A percentile compares a stretch with the other conserved stretches of the same genome.
Conservation (phyloP, 23 tunicate genomes). For the Botrylloides violaceus region DNA sequence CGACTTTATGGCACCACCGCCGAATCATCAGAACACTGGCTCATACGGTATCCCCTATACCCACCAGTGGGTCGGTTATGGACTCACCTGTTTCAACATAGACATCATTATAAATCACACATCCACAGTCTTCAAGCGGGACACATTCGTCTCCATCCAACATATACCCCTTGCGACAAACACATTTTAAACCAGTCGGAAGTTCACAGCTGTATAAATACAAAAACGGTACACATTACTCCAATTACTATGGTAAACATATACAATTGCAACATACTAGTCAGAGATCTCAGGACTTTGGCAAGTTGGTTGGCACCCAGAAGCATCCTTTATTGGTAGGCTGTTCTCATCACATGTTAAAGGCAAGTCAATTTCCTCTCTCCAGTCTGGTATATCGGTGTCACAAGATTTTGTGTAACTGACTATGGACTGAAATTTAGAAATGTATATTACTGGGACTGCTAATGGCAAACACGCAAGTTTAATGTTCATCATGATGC, state of each 20-base stretch:
- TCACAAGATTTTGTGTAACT: slow-evolving; percentile 26
- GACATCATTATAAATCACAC: slow-evolving; percentile 15
- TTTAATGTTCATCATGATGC: too few species aligned
- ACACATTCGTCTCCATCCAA: slow-evolving; percentile 27
- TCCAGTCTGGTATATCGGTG: slow-evolving; percentile 21
- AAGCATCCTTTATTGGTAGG: slow-evolving; percentile 8
- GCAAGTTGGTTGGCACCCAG: slow-evolving; percentile 33
- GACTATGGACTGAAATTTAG: slow-evolving; percentile 27
- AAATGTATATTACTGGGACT: too few species aligned
- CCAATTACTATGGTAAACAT: not conserved
- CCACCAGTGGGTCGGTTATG: not conserved
- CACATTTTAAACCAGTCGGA: slow-evolving; percentile 26
- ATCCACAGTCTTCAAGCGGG: slow-evolving; percentile 22
- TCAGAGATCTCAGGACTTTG: slow-evolving; percentile 16
- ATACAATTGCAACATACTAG: slow-evolving; percentile 5
- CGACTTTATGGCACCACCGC: too few species aligned
- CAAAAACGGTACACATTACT: not conserved
- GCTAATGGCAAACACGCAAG: too few species aligned
- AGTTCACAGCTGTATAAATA: slow-evolving; percentile 33
- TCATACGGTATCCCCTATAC: too few species aligned
- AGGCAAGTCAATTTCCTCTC: slow-evolving; percentile 19
- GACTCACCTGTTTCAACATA: slow-evolving; percentile 36
- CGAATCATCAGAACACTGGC: too few species aligned
- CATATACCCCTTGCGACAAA: slow-evolving; percentile 27
- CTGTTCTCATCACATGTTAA: slow-evolving; percentile 10